Conservation (phyloP, 2,888 invertebrate genomes). For the Syrphus vitripennis region DNA sequence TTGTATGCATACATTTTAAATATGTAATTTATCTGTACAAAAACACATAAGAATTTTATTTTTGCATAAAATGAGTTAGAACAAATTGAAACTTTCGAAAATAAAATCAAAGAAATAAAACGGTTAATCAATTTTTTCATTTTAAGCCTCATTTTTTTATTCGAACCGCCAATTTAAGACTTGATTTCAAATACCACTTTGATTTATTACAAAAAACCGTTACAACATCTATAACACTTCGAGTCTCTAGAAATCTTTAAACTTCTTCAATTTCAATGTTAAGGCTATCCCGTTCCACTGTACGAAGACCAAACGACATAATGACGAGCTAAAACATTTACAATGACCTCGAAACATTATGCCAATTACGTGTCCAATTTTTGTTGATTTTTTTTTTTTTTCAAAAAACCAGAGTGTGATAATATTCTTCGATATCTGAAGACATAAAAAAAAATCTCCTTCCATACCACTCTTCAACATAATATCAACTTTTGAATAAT, state of each 20-base stretch:
- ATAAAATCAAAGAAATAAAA: no score
- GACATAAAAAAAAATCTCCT: conserved; percentile 5
- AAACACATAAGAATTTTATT: no score
- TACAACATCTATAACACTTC: background rate
- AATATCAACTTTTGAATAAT: background rate
- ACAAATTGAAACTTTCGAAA: no score
- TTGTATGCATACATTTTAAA: no score
- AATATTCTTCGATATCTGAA: background rate
- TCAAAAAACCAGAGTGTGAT: conserved; percentile 11
- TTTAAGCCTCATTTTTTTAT: no score
- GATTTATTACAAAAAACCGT: background rate
- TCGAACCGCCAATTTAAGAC: no score
- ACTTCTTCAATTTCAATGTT: background rate
- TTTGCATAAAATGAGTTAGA: no score
- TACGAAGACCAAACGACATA: background rate
- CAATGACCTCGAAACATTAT: conserved; percentile 66
- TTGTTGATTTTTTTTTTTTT: background rate
- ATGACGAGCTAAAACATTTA: conserved; percentile 36
- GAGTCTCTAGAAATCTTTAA: background rate
- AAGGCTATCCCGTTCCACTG: background rate
- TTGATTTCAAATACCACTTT: background rate
- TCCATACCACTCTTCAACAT: background rate
- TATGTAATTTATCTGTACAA: no score
- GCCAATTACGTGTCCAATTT: conserved; percentile 49
- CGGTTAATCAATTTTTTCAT: no score